Evolutionary conservation across 2,113 vertebrate genomes (phyloP), one percentile per base, ranked within the genome.

Genomic region (Calypte anna): DNA sequence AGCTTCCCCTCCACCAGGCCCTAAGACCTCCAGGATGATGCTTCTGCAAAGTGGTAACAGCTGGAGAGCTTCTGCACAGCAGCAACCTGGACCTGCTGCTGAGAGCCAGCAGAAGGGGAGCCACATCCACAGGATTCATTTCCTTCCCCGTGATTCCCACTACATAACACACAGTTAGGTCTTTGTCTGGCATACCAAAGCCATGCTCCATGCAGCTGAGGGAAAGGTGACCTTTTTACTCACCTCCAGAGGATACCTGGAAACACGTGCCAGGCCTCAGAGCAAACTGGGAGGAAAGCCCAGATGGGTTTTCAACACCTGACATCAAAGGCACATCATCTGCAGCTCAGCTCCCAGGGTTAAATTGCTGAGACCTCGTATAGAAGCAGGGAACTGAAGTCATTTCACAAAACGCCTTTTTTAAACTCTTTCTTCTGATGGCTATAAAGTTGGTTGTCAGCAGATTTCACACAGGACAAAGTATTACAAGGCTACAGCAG

Each of bases 141-240:
- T 72, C 40, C 68, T 77, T 78, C 46, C 25, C 25, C 67, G 59
- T 6, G 85, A 46, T 80, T 92, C 77, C 58, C 78, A 67, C 70
- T 57, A 50, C 30, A 64, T 44, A 89, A 91, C 28, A 64, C 86
- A 94, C 75, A 96, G 69, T 36, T 16, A 83, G 59, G 38, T 86
- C 84, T 94, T 86, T 63, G 51, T 78, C 91, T 69, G 77, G 53
- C 90, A 80, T 66, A 86, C 63, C 75, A 59, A 53, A 84, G 75
- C 27, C 15, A 92, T 90, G 92, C 53, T 86, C 86, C 80, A 57
- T 36, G 40, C 91, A 92, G 93, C 66, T 24, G 54, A 76, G n/a
- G 48, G 21, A 75, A 89, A 95, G n/a, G 82, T 64, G 50, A 79
- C 68, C 78, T 86, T 96, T 94, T 94, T 94, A 91, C 80, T 88